Percentiles rank a stretch among this genome's conserved stretches.
phyloP scores from a whole-genome alignment of 2,888 invertebrate genomes.

The Ornithoptera alexandrae region DNA sequence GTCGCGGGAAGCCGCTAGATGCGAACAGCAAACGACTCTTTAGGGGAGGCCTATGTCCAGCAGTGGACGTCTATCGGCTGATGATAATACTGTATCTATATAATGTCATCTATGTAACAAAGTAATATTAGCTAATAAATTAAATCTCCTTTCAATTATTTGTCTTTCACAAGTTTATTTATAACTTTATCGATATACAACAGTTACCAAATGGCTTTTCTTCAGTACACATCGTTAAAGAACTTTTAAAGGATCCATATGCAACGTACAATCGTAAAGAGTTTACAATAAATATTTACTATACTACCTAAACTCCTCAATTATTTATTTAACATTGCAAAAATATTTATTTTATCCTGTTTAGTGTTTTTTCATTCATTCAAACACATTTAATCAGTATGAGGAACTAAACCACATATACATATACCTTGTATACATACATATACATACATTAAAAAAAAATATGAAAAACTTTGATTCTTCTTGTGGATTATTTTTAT shows the following conservation, averaged over 20 bases:
- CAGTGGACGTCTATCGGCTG: too few relatives aligned
- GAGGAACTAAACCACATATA: not conserved
- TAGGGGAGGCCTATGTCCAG: too few relatives aligned
- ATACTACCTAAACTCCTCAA: not conserved
- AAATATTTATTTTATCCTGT: not conserved
- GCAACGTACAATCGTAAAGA: constrained; percentile 10
- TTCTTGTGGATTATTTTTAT: too few relatives aligned
- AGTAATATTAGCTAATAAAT: too few relatives aligned
- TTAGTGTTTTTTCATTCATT: not conserved
- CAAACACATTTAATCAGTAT: not conserved
- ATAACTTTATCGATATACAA: constrained; percentile 11
- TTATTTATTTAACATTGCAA: not conserved
- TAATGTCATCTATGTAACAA: too few relatives aligned
- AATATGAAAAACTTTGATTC: too few relatives aligned
- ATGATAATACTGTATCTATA: too few relatives aligned
- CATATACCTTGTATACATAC: too few relatives aligned
- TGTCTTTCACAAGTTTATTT: not conserved
- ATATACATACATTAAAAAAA: too few relatives aligned
- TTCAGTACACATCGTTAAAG: constrained; percentile 20
- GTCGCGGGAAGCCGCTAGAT: too few relatives aligned
- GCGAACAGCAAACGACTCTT: too few relatives aligned
- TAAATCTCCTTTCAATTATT: not conserved
- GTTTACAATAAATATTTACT: constrained; percentile 1
- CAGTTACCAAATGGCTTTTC: constrained; percentile 17
- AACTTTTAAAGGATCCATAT: constrained; percentile 9